A percentile compares a stretch with the other conserved stretches of the same genome.
These are phyloP conservation scores for Fabriciana adippe DNA, from an alignment of 2,888 invertebrate genomes.

Conservation along the genomic window DNA sequence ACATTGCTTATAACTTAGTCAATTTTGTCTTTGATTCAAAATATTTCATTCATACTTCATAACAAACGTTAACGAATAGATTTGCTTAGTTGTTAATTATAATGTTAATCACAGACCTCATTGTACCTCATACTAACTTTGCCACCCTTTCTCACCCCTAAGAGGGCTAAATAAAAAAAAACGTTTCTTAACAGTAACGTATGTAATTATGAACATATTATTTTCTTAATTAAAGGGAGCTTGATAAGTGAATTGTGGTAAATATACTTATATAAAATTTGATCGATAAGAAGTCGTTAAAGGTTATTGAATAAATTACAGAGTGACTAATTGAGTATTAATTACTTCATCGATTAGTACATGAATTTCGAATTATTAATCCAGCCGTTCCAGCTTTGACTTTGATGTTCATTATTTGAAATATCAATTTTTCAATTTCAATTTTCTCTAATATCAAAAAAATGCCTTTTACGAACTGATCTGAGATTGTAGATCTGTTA, in stretches of 20 bases:
- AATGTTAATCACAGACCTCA: neutral
- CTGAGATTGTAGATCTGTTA: no score
- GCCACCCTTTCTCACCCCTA: no score
- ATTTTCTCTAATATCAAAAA: no score
- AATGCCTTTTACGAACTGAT: no score
- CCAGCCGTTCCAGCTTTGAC: neutral
- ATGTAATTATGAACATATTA: neutral
- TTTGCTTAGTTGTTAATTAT: constrained; percentile 1
- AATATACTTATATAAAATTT: constrained; percentile 55
- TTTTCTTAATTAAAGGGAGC: constrained; percentile 6
- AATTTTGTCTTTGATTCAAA: constrained; percentile 12
- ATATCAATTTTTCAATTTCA: no score
- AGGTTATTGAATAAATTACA: constrained; percentile 74
- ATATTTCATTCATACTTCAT: constrained; percentile 6
- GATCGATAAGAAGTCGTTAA: constrained; percentile 57
- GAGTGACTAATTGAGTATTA: constrained; percentile 77
- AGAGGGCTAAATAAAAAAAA: no score
- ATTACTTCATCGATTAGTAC: constrained; percentile 76
- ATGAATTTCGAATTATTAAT: constrained; percentile 41
- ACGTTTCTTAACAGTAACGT: no score
- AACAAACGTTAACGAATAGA: neutral
- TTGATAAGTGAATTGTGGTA: constrained; percentile 33
- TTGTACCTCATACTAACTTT: neutral
- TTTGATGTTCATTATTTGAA: no score
- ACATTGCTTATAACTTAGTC: constrained; percentile 9